phyloP scores from a whole-genome alignment of 2,797 vertebrate genomes.

The Chelonia mydas region DNA sequence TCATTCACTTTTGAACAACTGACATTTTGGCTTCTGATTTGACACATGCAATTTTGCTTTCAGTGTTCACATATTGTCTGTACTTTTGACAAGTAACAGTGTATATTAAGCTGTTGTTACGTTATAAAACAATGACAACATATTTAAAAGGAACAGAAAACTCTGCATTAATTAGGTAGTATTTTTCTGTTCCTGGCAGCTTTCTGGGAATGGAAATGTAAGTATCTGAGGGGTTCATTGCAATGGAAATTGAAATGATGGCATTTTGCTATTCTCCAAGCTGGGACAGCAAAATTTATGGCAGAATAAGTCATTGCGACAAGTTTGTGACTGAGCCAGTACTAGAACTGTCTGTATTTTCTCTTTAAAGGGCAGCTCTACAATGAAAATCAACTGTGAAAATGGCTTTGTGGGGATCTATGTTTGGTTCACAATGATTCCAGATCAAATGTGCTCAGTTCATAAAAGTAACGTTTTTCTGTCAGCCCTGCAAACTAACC shows the following conservation, averaged over 20 bases:
- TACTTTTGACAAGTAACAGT: constrained; percentile 38
- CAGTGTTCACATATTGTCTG: constrained; percentile 26
- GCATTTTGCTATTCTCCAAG: neutral
- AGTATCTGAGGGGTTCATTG: neutral
- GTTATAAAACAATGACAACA: neutral
- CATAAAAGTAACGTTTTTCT: neutral
- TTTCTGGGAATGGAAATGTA: neutral
- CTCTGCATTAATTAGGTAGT: neutral
- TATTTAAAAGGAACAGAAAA: constrained; percentile 25
- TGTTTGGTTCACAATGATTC: neutral
- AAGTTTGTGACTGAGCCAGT: constrained; percentile 16
- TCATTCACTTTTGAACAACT: constrained; percentile 60
- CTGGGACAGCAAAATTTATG: neutral
- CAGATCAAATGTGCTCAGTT: neutral
- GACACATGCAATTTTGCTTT: constrained; percentile 60
- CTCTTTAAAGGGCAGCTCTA: neutral
- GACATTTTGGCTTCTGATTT: constrained; percentile 48
- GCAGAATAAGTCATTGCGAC: neutral
- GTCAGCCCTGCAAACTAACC: neutral
- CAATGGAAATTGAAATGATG: neutral
- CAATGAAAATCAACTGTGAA: neutral
- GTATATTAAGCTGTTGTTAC: neutral
- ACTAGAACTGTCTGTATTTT: neutral
- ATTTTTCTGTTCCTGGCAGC: constrained; percentile 7
- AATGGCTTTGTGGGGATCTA: neutral